Evolutionary conservation across 2,797 vertebrate species (phyloP).

Genomic region (Cossypha dichroa): DNA sequence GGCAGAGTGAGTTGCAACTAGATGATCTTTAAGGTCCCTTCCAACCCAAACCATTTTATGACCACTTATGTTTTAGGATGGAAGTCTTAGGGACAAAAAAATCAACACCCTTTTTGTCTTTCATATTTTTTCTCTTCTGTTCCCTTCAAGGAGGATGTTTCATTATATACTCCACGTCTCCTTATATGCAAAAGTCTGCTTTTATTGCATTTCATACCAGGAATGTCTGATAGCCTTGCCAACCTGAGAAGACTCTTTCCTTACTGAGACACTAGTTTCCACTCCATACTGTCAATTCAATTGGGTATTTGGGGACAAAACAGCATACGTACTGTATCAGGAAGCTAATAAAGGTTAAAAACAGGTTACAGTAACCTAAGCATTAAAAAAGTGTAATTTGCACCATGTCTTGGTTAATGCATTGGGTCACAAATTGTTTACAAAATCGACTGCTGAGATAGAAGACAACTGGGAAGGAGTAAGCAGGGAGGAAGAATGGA

Average conservation of each 20-base stretch:
- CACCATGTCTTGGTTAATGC: background rate
- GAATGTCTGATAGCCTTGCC: background rate
- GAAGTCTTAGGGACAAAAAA: background rate
- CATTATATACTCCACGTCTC: background rate
- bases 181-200: background rate
- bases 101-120: background rate
- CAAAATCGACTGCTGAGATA: background rate
- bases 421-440: background rate
- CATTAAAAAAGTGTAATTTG: background rate
- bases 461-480: background rate
- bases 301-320: background rate
- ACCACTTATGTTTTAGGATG: background rate
- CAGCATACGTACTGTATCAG: background rate
- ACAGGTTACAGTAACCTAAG: background rate
- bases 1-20: background rate
- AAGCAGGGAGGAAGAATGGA: background rate
- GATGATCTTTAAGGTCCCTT: background rate
- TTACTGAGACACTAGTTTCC: background rate
- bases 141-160: background rate
- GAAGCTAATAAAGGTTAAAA: background rate
- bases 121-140: background rate
- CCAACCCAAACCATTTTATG: background rate
- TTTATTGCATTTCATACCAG: background rate
- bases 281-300: background rate
- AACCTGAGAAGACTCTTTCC: background rate